A percentile compares a stretch with the other conserved stretches of the same genome.
These are phyloP conservation scores for Mythimna lalbum DNA, from an alignment of 2,888 invertebrate species.

Conservation along the genomic window DNA sequence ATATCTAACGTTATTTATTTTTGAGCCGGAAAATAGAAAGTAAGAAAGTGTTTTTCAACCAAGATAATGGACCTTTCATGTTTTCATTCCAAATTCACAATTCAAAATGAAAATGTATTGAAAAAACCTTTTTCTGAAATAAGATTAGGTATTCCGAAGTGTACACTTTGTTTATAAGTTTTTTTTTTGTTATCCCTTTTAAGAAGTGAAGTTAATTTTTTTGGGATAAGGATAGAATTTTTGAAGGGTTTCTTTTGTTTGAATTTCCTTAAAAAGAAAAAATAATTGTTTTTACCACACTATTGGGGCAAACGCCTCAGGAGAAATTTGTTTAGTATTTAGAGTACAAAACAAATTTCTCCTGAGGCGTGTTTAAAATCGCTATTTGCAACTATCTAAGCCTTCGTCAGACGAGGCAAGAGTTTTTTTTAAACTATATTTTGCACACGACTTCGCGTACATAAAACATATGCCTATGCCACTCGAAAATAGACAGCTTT, in stretches of 20 bases:
- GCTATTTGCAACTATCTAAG: too few species aligned
- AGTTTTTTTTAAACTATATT: too few species aligned
- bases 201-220: background rate
- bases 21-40: background rate
- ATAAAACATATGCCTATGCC: too few species aligned
- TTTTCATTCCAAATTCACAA: background rate
- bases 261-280: background rate
- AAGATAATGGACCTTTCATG: slow-evolving; percentile 17
- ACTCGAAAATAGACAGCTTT: too few species aligned
- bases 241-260: background rate
- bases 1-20: background rate
- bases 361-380: too few species aligned
- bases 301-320: background rate
- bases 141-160: background rate
- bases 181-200: background rate
- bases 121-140: background rate
- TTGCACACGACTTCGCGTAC: too few species aligned
- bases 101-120: background rate
- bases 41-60: background rate
- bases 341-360: too few species aligned
- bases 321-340: too few species aligned
- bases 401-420: too few species aligned
- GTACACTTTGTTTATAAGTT: background rate
- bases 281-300: background rate
- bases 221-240: background rate